Evolutionary conservation across 2,888 invertebrate genomes (phyloP).

Genomic region (Phalera bucephala): DNA sequence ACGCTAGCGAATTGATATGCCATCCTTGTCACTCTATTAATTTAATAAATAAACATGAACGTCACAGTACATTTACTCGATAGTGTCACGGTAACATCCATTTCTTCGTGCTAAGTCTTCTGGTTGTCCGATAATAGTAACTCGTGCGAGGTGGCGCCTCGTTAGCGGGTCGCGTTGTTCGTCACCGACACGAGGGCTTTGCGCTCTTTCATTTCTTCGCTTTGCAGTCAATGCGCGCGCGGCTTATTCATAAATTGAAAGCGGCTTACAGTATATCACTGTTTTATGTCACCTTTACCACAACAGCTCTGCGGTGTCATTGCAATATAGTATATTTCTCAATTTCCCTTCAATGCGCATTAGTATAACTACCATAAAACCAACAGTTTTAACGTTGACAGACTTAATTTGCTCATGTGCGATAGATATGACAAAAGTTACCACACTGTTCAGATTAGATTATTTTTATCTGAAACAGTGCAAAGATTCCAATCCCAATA

Average conservation of each 20-base stretch:
- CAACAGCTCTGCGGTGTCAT: constrained; percentile 9
- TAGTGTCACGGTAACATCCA: too few relatives aligned
- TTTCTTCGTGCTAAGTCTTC: too few relatives aligned
- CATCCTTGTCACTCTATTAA: too few relatives aligned
- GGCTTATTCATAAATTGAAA: constrained; percentile 50
- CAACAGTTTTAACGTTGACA: constrained; percentile 19
- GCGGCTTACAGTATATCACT: constrained; percentile 37
- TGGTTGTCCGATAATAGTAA: constrained; percentile 28
- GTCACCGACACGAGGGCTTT: constrained; percentile 33
- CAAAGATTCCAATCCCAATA: too few relatives aligned
- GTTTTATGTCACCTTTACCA: constrained; percentile 27
- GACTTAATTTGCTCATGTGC: constrained; percentile 27
- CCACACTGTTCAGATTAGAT: too few relatives aligned
- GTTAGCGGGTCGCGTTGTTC: constrained; percentile 46
- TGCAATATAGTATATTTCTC: constrained; percentile 13
- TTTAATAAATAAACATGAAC: too few relatives aligned
- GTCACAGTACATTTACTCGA: too few relatives aligned
- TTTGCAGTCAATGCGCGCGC: constrained; percentile 23
- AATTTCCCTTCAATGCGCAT: constrained; percentile 17
- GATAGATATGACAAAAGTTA: too few relatives aligned
- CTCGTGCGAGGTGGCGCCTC: constrained; percentile 46
- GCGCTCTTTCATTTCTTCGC: constrained; percentile 29
- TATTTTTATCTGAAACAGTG: too few relatives aligned
- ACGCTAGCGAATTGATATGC: too few relatives aligned
- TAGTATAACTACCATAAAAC: constrained; percentile 19